Evolutionary conservation across 2,797 vertebrate species (phyloP).

Genomic region (Hemibagrus guttatus): DNA sequence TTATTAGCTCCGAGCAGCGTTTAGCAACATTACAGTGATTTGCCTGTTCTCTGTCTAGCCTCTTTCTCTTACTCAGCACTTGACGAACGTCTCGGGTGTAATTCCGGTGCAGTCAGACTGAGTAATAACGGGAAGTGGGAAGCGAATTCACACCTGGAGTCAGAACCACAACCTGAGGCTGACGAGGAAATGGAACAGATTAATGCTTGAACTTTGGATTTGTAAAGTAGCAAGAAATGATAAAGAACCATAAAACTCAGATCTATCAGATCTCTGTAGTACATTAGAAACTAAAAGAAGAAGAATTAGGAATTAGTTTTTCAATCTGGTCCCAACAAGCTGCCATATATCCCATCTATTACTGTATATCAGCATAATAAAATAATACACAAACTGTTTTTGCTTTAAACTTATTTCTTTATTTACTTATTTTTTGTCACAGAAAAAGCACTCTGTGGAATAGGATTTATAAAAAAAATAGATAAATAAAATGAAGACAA

Average conservation of each 20-base stretch:
- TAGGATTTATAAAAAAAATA: too few species aligned
- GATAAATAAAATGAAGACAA: too few species aligned
- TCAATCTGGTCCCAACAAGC: background rate
- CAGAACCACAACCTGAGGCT: background rate
- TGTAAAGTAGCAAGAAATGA: background rate
- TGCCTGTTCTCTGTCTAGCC: slow-evolving; percentile 10
- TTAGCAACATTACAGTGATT: slow-evolving; percentile 33
- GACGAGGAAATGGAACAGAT: background rate
- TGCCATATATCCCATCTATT: background rate
- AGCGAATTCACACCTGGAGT: background rate
- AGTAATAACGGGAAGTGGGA: slow-evolving; percentile 2
- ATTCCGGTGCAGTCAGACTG: background rate
- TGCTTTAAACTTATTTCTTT: background rate
- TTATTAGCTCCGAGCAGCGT: slow-evolving; percentile 24
- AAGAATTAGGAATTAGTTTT: background rate
- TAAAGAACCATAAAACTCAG: background rate
- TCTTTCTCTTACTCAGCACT: slow-evolving; percentile 33
- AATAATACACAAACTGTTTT: background rate
- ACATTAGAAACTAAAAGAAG: background rate
- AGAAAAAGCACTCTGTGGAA: too few species aligned
- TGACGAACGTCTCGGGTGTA: slow-evolving; percentile 27
- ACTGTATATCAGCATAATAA: too few species aligned
- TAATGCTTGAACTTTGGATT: background rate
- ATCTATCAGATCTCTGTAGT: background rate
- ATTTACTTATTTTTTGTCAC: background rate